Evolutionary conservation across 2,888 invertebrate genomes (phyloP).

Genomic region (Synergus laeviventris): DNA sequence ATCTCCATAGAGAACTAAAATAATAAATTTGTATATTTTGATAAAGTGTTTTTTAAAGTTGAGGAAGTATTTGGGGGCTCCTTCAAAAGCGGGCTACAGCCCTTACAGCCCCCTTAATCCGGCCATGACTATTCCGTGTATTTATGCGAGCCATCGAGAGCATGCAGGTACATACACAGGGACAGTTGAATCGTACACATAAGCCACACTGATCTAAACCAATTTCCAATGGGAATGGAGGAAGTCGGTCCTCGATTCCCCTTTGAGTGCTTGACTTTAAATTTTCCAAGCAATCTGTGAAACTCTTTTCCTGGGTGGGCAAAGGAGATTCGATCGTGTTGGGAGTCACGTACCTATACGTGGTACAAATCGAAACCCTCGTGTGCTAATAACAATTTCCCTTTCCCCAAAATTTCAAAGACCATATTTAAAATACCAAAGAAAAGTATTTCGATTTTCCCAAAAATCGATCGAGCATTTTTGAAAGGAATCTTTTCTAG

Average conservation of each 20-base stretch:
- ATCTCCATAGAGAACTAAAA: too few species aligned
- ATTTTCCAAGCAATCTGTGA: constrained; percentile 62
- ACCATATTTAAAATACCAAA: constrained; percentile 3
- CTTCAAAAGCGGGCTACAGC: too few species aligned
- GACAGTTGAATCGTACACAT: constrained; percentile 8
- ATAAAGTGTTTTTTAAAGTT: too few species aligned
- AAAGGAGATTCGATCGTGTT: constrained; percentile 40
- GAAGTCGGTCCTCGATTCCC: constrained; percentile 58
- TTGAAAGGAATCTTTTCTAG: constrained; percentile 8
- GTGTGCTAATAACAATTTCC: constrained; percentile 23
- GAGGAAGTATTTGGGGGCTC: too few species aligned
- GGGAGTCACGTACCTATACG: constrained; percentile 33
- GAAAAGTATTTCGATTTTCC: not conserved
- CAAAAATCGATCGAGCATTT: too few species aligned
- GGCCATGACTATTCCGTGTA: not conserved
- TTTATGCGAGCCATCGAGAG: constrained; percentile 20
- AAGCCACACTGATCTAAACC: constrained; percentile 52
- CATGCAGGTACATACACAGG: not conserved
- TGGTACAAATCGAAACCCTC: constrained; percentile 19
- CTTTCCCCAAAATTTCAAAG: constrained; percentile 14
- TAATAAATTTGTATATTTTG: too few species aligned
- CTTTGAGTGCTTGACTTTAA: constrained; percentile 62
- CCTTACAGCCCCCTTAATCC: too few species aligned
- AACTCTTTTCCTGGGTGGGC: constrained; percentile 44
- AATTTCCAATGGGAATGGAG: constrained; percentile 57